These are phyloP conservation scores for Chloroclystis v-ata DNA, from an alignment of 2,888 invertebrate genomes.

Conservation along the genomic window DNA sequence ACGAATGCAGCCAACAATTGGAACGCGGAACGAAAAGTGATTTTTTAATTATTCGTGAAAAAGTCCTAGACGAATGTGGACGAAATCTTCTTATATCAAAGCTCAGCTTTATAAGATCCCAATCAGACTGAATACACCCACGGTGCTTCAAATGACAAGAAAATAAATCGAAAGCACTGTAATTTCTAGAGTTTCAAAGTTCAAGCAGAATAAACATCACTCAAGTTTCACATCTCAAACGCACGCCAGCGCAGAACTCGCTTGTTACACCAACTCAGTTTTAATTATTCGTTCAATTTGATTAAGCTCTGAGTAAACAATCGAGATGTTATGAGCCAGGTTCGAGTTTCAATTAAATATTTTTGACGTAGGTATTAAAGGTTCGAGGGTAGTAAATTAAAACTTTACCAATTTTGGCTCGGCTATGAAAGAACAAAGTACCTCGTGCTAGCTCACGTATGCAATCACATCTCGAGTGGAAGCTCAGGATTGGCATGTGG, in stretches of 20 bases:
- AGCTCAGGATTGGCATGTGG: slow-evolving; percentile 28
- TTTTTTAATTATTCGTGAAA: too few species aligned
- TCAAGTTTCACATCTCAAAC: slow-evolving; percentile 23
- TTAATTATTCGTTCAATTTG: slow-evolving; percentile 36
- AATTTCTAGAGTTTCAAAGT: slow-evolving; percentile 27
- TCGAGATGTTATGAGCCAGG: slow-evolving; percentile 31
- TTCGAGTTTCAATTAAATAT: slow-evolving; percentile 47
- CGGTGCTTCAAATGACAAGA: not conserved
- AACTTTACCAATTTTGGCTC: slow-evolving; percentile 23
- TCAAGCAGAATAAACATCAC: slow-evolving; percentile 32
- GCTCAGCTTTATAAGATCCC: not conserved
- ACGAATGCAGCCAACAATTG: too few species aligned
- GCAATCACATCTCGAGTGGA: slow-evolving; percentile 26
- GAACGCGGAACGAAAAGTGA: too few species aligned
- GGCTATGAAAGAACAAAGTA: slow-evolving; percentile 13
- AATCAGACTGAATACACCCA: not conserved
- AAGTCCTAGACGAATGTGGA: too few species aligned
- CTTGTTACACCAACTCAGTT: slow-evolving; percentile 22
- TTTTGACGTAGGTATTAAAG: slow-evolving; percentile 34
- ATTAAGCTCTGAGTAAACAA: slow-evolving; percentile 37
- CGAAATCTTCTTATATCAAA: too few species aligned
- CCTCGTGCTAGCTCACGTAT: slow-evolving; percentile 12
- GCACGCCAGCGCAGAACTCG: slow-evolving; percentile 20
- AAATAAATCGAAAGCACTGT: slow-evolving; percentile 13
- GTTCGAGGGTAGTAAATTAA: slow-evolving; percentile 33